A percentile compares a stretch with the other conserved stretches of the same genome.
phyloP scores from a whole-genome alignment of 2,888 invertebrate species.

The Trilocha varians region DNA sequence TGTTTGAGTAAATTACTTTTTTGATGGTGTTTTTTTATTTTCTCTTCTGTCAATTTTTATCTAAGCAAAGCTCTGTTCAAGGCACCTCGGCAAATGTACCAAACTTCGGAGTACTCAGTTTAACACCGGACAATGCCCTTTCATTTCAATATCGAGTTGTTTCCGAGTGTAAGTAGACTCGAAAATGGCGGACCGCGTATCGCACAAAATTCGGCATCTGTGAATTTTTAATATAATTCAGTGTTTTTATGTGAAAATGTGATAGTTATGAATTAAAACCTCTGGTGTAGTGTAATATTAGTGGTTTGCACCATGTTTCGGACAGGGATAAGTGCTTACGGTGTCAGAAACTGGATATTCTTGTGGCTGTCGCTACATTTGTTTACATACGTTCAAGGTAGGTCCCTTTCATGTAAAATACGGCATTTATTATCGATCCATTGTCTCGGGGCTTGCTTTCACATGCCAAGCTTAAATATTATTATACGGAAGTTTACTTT shows the following conservation, averaged over 20 bases:
- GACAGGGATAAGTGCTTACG: constrained; percentile 62
- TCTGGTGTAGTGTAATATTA: constrained; percentile 47
- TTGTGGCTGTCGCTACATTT: constrained; percentile 59
- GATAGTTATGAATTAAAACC: constrained; percentile 67
- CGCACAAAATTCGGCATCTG: constrained; percentile 24
- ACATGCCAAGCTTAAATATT: neutral
- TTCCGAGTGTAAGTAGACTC: constrained; percentile 49
- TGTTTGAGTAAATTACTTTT: no score
- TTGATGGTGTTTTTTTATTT: no score
- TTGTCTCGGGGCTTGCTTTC: constrained; percentile 6
- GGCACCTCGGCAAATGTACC: no score
- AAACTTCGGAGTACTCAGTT: constrained; percentile 30
- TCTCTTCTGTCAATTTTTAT: no score
- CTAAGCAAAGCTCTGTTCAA: no score
- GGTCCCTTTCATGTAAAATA: constrained; percentile 58
- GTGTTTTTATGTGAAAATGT: constrained; percentile 66
- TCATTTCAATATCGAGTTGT: constrained; percentile 61
- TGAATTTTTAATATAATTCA: constrained; percentile 34
- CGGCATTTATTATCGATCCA: constrained; percentile 54
- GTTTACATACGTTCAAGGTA: constrained; percentile 72
- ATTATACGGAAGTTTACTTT: neutral
- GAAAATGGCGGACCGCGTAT: constrained; percentile 57
- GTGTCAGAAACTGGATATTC: constrained; percentile 66
- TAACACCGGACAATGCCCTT: constrained; percentile 64
- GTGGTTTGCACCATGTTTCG: constrained; percentile 61